Base-by-base conservation (phyloP, 2,797 vertebrate genomes). In the Hypotaenidia philippensis region DNA sequence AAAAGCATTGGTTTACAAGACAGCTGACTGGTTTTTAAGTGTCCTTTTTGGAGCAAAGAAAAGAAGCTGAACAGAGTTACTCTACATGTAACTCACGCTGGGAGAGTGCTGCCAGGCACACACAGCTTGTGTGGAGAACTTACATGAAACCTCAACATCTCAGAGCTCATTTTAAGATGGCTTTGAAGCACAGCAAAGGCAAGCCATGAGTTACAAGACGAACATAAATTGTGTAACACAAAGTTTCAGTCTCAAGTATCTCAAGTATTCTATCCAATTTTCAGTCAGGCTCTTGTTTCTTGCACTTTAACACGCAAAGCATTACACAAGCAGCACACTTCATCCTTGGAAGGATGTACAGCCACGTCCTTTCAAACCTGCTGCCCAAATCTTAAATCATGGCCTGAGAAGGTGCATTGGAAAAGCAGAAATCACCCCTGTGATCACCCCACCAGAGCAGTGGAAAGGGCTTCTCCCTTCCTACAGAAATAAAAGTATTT, bases 391-490 rank as follows among this genome's bases (percentile, higher is more conserved):
- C 70, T 64, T 57, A 63, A 64, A 68, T 9, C 14, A 2, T 5
- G n/a, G 41, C 18, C 70, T 25, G 22, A 56, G 60, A 49, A 76
- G 66, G 9, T 0, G 0, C 1, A 4, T 13, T 69, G 47, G 56
- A 74, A 87, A 75, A 69, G 56, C 68, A 78, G 40, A 55, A 64
- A 64, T 74, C 27, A 3, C 5, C n/a, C 27, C 45, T 63, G 27
- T 14, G 29, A 78, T 36, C 36, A 36, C 36, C 36, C 36, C 36
- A 22, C 3, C 5, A 17, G 19, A 57, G 27, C 14, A 61, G 22
- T 27, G 21, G 10, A 74, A 91, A 19, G 8, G 8, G 7, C 20
- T 65, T 69, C 32, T 25, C 22, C 36, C 38, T 68, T 77, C 57
- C 64, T 31, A 80, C 18, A 40, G 11, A 25, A 68, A 79, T 10